Percentiles rank a stretch among this genome's conserved stretches.
phyloP scores from a whole-genome alignment of 2,113 vertebrate genomes.

The Rallus limicola region DNA sequence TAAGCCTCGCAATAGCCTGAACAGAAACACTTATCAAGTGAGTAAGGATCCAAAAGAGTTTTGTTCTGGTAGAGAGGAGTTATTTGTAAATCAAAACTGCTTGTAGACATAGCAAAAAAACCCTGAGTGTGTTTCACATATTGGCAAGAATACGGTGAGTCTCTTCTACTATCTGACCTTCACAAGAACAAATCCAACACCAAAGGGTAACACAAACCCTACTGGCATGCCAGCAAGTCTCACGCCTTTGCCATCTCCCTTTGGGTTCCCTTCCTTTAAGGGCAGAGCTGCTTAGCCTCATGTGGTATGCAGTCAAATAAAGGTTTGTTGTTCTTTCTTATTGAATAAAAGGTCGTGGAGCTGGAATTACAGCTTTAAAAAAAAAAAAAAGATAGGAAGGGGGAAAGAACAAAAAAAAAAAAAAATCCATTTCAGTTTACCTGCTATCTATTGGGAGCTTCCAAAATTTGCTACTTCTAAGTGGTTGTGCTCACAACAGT shows the following conservation, averaged over 20 bases:
- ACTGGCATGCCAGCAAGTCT: not conserved
- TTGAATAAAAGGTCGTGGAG: not conserved
- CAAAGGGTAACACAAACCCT: not conserved
- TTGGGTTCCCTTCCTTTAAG: not conserved
- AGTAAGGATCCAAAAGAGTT: not conserved
- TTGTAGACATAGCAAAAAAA: not conserved
- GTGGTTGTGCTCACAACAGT: not conserved
- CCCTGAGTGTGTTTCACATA: conserved; percentile 20
- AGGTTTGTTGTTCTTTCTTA: not conserved
- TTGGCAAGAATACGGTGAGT: not conserved
- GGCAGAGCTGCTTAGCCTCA: not conserved
- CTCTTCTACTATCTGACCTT: not conserved
- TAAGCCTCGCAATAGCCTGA: not conserved
- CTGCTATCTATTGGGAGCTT: not conserved
- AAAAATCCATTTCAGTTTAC: not conserved
- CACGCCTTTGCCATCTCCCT: not conserved
- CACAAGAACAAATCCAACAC: not conserved
- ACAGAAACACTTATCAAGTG: not conserved
- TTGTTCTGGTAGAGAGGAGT: not conserved
- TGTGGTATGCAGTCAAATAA: not conserved
- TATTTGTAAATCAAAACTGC: not conserved
- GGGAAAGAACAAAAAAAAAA: not conserved
- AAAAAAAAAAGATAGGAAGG: not conserved
- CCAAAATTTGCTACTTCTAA: not conserved
- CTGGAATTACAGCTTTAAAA: not conserved